Base-by-base conservation (phyloP, 2,888 invertebrate genomes). In the Heterodera filipjevi region DNA sequence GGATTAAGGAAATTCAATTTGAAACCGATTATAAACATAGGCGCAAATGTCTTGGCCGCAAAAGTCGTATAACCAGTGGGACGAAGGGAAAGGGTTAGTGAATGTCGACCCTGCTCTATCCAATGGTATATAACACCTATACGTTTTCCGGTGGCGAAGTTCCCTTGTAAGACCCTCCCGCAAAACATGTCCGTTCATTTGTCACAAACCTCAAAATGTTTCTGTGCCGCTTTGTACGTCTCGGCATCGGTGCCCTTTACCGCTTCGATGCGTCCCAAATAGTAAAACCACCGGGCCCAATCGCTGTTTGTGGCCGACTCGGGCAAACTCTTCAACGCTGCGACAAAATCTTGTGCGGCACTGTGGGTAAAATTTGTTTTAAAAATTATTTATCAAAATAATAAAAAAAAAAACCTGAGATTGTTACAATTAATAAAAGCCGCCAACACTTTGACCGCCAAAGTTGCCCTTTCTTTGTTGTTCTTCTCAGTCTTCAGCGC, bases 261-360 rank as follows among this genome's bases (percentile, higher is more conserved):
- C 49, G 98, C 96, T 90, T 98, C 98, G 84, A 99, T 98, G 86
- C 97, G 93, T 14, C 98, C 92, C 89, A 97, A 92, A 90, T 99
- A 99, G 90, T 96, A 99, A 85, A 97, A 92, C 90, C 95, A 98
- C 89, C 99, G 92, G 6, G 99, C 98, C 95, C 96, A 96, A 90
- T 99, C 98, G 91, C 98, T 99, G 90, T 98, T 99, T 89, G 96
- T 95, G 1, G 96, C 97, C 84, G 93, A 93, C 91, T 98, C 98
- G 2, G 99, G 99, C 89, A 95, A 98, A 0, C 95, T 94, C 68
- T 75, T 59, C 27, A 87, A 85, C 90, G 98, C 99, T 81, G 95
- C 94, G 0, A 98, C 96, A 83, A 99, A 92, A 90, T 98, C 98
- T 89, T 97, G 96, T 1, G 99, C 92, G 86, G 98, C 96, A 91